These are phyloP conservation scores for Tachysurus vachellii DNA, from an alignment of 2,113 vertebrate species.

Conservation along the genomic window DNA sequence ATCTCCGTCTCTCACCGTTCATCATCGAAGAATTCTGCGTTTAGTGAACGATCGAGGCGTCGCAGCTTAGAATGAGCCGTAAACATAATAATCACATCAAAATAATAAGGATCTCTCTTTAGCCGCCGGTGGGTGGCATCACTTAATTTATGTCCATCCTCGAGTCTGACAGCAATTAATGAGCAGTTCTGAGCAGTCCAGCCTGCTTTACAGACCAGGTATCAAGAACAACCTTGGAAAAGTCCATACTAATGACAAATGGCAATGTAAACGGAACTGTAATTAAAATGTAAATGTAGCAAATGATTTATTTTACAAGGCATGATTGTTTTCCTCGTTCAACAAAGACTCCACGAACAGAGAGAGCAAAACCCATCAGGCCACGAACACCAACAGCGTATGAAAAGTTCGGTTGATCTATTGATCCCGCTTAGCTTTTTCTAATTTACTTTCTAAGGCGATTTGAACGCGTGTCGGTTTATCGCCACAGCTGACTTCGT, in stretches of 20 bases:
- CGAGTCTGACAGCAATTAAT: not conserved
- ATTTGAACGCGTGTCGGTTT: not conserved
- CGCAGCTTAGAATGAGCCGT: not conserved
- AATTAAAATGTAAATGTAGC: slow-evolving; percentile 29
- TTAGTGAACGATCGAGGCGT: not conserved
- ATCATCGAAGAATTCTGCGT: not conserved
- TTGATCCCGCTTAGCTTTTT: not conserved
- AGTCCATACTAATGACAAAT: not conserved
- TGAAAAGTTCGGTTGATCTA: not conserved
- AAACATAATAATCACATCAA: too few species aligned
- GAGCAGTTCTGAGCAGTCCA: not conserved
- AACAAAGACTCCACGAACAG: not conserved
- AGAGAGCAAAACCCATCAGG: not conserved
- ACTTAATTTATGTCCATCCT: slow-evolving; percentile 8
- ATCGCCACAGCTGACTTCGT: not conserved
- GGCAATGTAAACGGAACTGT: not conserved
- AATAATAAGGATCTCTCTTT: too few species aligned
- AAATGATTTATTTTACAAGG: not conserved
- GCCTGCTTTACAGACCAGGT: not conserved
- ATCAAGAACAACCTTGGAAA: slow-evolving; percentile 1
- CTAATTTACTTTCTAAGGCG: not conserved
- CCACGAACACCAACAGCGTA: not conserved
- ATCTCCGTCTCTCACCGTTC: not conserved
- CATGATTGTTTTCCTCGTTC: not conserved
- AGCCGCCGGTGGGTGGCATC: not conserved